These are phyloP conservation scores for Lordiphosa collinella DNA, from an alignment of 1,140 invertebrate genomes.

Conservation along the genomic window DNA sequence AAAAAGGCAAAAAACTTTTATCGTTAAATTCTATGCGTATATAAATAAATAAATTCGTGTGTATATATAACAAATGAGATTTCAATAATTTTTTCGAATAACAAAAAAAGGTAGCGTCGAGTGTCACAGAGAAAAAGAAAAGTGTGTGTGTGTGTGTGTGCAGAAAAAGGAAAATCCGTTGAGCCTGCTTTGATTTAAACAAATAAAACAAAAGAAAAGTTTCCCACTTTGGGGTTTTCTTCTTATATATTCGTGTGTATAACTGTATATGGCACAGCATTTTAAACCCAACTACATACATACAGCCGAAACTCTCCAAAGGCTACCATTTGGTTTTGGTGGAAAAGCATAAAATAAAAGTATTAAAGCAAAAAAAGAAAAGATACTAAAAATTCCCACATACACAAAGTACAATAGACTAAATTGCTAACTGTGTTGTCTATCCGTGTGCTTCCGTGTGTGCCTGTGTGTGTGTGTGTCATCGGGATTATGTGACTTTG, in stretches of 20 bases:
- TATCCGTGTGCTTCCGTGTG: background rate
- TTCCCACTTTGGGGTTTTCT: constrained; percentile 3
- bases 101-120: constrained; percentile 41
- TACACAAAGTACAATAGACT: constrained; percentile 56
- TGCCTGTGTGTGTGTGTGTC: constrained; percentile 28
- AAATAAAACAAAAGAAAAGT: constrained; percentile 28
- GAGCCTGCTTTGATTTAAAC: constrained; percentile 32
- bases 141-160: constrained; percentile 30
- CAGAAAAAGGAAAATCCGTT: constrained; percentile 11
- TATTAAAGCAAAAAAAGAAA: constrained; percentile 23
- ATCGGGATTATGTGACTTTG: constrained; percentile 54
- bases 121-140: constrained; percentile 10
- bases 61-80: constrained; percentile 57
- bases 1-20: constrained; percentile 45
- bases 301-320: background rate
- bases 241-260: constrained; percentile 59
- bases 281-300: constrained; percentile 29
- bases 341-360: constrained; percentile 10
- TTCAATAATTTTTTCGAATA: constrained; percentile 67
- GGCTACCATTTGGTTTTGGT: constrained; percentile 7
- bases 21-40: constrained; percentile 48
- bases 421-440: constrained; percentile 52
- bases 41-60: constrained; percentile 64
- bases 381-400: constrained; percentile 38
- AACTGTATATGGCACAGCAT: constrained; percentile 51